Conservation (phyloP, 2,888 invertebrate species). For the Yponomeuta plumbellus region DNA sequence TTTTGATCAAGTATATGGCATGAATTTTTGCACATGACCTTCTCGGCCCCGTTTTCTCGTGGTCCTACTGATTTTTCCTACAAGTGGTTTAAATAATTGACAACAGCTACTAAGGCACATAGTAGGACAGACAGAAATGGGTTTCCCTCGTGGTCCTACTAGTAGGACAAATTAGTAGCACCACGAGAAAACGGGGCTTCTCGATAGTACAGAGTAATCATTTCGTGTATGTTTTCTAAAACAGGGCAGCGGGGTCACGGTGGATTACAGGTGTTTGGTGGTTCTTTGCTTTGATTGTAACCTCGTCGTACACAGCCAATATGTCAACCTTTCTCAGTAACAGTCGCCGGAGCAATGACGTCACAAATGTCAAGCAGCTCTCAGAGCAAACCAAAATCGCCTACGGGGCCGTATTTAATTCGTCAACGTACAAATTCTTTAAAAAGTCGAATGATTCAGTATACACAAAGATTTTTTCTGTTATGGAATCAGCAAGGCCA, state of each 20-base stretch:
- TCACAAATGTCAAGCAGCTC: slow-evolving; percentile 87
- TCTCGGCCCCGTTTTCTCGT: too few relatives aligned
- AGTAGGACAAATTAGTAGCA: too few relatives aligned
- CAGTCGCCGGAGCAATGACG: slow-evolving; percentile 86
- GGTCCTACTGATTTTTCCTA: too few relatives aligned
- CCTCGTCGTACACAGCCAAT: slow-evolving; percentile 85
- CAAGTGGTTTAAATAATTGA: too few relatives aligned
- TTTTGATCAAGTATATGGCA: neutral
- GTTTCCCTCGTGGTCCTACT: too few relatives aligned
- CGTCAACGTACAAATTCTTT: slow-evolving; percentile 87
- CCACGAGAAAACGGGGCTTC: too few relatives aligned
- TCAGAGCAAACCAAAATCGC: slow-evolving; percentile 89
- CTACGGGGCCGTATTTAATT: slow-evolving; percentile 87
- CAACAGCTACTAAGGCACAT: too few relatives aligned
- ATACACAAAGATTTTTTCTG: slow-evolving; percentile 92
- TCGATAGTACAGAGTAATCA: too few relatives aligned
- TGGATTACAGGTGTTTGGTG: slow-evolving; percentile 94
- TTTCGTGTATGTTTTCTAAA: neutral
- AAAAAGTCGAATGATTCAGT: slow-evolving; percentile 88
- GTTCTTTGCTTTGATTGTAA: slow-evolving; percentile 94
- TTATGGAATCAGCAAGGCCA: slow-evolving; percentile 89
- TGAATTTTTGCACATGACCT: too few relatives aligned
- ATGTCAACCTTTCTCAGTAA: slow-evolving; percentile 91
- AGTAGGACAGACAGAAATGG: too few relatives aligned
- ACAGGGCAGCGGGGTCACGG: slow-evolving; percentile 90